Evolutionary conservation across 1,140 invertebrate species (phyloP), one percentile per base, ranked within the genome.

Genomic region (Potamilus streckersoni): DNA sequence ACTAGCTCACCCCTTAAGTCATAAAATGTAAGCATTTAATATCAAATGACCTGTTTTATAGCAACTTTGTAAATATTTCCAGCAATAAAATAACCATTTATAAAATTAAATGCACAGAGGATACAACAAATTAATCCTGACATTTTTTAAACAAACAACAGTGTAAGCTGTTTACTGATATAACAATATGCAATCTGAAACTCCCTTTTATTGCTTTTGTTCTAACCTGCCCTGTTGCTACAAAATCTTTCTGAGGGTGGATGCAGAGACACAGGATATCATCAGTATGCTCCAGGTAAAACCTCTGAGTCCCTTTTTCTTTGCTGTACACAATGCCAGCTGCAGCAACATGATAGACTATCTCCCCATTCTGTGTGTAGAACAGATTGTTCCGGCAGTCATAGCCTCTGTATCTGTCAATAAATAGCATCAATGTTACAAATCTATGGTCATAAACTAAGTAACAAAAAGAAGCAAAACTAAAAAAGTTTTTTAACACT

Each of bases 321-420:
- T 80, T 83, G 73, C 89, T 86, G 68, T 85, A 86, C 11, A 91
- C 81, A 27, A 91, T 85, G 23, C 87, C 88, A 31, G 86, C 84
- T 17, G 89, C 89, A n/a, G 90, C 90, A 8, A 90, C 86, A 78
- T 91, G 89, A 73, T 89, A 91, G 3, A 90, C 87, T 14, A 90
- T 80, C 57, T 88, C 85, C 31, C 86, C 87, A 64, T 75, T 84
- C 74, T 88, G 86, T 1, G 88, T 86, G 78, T 89, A 91, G 79
- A 91, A 90, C 66, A 91, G 49, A 73, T 91, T 91, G 76, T 90
- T 90, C 5, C 89, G 83, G 72, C 90, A 90, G 81, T 91, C 90
- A 82, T 90, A 90, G 8, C 89, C 89, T 31, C 90, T 84, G 70
- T 91, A 91, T 19, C 89, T 90, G 82, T 12, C 86, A 79, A 78